Conservation (phyloP, 2,888 invertebrate genomes). For the Cryptocephalus moraei region DNA sequence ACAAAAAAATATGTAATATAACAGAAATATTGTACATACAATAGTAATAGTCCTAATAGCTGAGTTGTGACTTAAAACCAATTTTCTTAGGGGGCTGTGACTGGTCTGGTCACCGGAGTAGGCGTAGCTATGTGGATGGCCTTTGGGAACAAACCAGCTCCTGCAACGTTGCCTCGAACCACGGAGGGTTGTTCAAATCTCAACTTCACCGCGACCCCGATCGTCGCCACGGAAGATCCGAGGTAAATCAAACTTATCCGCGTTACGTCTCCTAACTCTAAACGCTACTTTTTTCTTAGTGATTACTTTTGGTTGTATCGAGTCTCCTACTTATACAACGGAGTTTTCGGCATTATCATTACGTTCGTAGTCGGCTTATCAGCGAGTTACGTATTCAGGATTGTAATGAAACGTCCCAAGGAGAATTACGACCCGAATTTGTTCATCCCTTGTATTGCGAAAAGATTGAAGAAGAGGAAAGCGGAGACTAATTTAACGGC, state of each 20-base stretch:
- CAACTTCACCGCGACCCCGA: background rate
- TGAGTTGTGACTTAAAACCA: too few species aligned
- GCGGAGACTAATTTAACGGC: constrained; percentile 4
- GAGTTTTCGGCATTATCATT: constrained; percentile 43
- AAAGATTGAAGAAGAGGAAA: constrained; percentile 18
- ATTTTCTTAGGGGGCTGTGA: constrained; percentile 54
- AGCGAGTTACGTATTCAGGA: constrained; percentile 38
- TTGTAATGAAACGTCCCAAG: constrained; percentile 19
- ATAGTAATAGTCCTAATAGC: too few species aligned
- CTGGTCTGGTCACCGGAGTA: constrained; percentile 55
- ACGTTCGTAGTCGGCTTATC: constrained; percentile 44
- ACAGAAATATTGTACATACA: too few species aligned
- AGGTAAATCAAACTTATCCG: background rate
- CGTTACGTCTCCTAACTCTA: background rate
- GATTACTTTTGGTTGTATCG: constrained; percentile 56
- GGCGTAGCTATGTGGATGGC: constrained; percentile 71
- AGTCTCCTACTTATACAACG: constrained; percentile 66
- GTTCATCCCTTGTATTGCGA: constrained; percentile 47
- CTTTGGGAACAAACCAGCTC: constrained; percentile 62
- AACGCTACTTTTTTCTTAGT: constrained; percentile 17
- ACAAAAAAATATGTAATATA: too few species aligned
- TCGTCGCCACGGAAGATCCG: background rate
- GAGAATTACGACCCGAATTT: constrained; percentile 42
- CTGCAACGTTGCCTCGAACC: constrained; percentile 46
- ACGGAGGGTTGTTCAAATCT: constrained; percentile 44